Percentiles rank a stretch among this genome's conserved stretches.
phyloP scores from a whole-genome alignment of 2,113 vertebrate species.

The Lonchura striata region DNA sequence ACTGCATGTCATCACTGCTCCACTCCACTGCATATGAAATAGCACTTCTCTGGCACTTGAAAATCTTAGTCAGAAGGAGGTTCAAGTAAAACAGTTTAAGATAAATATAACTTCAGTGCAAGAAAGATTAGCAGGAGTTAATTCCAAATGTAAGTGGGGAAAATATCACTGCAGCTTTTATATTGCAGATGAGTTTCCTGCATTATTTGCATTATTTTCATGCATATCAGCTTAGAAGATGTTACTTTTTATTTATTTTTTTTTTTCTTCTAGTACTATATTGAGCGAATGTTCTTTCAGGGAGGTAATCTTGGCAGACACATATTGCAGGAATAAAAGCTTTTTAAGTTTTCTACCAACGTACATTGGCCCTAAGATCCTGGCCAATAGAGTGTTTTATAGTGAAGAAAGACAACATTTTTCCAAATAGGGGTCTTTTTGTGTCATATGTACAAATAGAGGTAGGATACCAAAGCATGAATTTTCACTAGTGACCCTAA shows the following conservation, averaged over 20 bases:
- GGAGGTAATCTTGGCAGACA: background rate
- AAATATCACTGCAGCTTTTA: background rate
- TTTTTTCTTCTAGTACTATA: background rate
- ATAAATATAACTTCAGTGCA: slow-evolving; percentile 1
- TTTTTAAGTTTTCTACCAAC: background rate
- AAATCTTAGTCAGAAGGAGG: slow-evolving; percentile 15
- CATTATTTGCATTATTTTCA: slow-evolving; percentile 1
- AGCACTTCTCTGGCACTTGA: slow-evolving; percentile 35
- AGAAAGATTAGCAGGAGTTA: slow-evolving; percentile 33
- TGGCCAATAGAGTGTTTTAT: background rate
- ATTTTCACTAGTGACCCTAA: slow-evolving; percentile 39
- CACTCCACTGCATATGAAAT: slow-evolving; percentile 60
- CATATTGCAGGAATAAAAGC: background rate
- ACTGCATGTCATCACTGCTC: slow-evolving; percentile 61
- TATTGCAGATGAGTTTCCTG: background rate
- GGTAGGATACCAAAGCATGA: background rate
- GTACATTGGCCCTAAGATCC: background rate
- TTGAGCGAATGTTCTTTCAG: background rate
- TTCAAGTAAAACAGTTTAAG: slow-evolving; percentile 18
- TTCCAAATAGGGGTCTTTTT: background rate
- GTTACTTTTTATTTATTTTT: background rate
- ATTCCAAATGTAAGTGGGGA: slow-evolving; percentile 9
- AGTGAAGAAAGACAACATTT: background rate
- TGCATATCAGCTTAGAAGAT: background rate
- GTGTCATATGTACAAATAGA: background rate